phyloP scores from a whole-genome alignment of 2,113 vertebrate species.

The Oryzias javanicus region DNA sequence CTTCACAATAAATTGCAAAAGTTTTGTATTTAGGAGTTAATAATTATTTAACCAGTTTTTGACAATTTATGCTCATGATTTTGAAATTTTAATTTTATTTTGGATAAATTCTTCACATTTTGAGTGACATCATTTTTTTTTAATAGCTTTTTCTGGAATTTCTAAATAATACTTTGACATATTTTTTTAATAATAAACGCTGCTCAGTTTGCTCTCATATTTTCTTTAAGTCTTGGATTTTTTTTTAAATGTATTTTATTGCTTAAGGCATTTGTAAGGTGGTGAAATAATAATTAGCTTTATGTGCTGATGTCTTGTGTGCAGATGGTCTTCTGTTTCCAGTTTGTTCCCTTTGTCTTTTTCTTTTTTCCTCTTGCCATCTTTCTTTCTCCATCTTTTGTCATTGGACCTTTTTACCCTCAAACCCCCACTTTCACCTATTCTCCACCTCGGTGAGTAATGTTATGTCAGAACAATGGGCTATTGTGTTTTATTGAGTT shows the following conservation, averaged over 20 bases:
- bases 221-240: too few species aligned
- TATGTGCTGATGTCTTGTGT: not conserved
- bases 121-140: too few species aligned
- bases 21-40: too few species aligned
- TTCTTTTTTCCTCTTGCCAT: conserved; percentile 6
- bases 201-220: too few species aligned
- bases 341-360: conserved; percentile 13
- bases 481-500: conserved; percentile 69
- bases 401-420: conserved; percentile 16
- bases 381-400: conserved; percentile 24
- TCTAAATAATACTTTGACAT: too few species aligned
- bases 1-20: too few species aligned
- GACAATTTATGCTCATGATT: too few species aligned
- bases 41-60: too few species aligned
- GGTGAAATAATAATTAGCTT: not conserved
- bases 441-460: conserved; percentile 64
- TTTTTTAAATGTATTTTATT: not conserved
- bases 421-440: conserved; percentile 32
- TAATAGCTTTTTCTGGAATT: too few species aligned
- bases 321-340: not conserved
- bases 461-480: conserved; percentile 69
- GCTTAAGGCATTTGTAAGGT: not conserved
- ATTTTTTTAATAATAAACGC: too few species aligned
- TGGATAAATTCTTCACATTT: too few species aligned
- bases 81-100: too few species aligned